phyloP scores from a whole-genome alignment of 2,113 vertebrate genomes.

The Illadopsis cleaveri region DNA sequence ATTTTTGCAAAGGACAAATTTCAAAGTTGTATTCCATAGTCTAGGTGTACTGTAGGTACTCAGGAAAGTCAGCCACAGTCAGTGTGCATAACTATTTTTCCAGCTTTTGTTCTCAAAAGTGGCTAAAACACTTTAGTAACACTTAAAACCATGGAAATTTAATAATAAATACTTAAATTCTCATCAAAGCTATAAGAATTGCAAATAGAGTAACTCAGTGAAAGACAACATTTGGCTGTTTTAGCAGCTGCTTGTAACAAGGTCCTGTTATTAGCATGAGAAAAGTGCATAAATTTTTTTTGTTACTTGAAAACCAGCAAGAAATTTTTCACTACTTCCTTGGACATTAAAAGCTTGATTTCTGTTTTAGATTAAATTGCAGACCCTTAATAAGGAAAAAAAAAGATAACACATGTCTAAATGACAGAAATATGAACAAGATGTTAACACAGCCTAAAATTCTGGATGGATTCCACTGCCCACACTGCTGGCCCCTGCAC shows the following conservation, averaged over 20 bases:
- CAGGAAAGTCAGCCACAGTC: background rate
- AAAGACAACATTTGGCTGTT: background rate
- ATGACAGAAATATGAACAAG: background rate
- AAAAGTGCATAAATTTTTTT: background rate
- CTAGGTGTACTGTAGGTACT: background rate
- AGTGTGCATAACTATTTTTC: background rate
- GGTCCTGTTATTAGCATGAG: background rate
- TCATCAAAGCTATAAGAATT: background rate
- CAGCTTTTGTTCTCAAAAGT: background rate
- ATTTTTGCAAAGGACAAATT: background rate
- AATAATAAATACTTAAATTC: background rate
- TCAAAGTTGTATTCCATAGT: background rate
- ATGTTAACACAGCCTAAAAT: background rate
- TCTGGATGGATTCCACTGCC: background rate
- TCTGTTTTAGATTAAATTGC: background rate
- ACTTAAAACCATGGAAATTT: background rate
- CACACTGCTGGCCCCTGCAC: background rate
- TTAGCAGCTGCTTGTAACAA: background rate
- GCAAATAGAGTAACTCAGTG: background rate
- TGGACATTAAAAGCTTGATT: background rate
- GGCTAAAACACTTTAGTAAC: background rate
- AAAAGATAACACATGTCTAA: background rate
- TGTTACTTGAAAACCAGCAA: background rate
- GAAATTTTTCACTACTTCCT: background rate
- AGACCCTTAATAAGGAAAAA: background rate